Conservation (phyloP, 2,888 invertebrate species). For the Hipparchia sbordonii region DNA sequence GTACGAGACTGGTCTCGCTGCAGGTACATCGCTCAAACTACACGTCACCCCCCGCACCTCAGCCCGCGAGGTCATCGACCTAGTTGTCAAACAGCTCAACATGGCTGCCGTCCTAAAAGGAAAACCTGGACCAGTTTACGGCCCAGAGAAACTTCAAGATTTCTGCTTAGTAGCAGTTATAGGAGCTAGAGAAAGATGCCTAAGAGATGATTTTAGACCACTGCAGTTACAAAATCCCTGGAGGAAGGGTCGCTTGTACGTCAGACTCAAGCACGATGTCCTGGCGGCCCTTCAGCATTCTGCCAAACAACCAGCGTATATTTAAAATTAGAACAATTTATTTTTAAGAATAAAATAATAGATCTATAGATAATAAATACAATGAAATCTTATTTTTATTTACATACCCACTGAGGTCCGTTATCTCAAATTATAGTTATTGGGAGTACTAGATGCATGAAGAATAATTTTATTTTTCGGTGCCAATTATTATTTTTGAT, state of each 20-base stretch:
- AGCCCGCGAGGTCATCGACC: conserved; percentile 96
- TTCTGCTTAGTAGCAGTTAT: conserved; percentile 98
- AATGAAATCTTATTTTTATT: neutral
- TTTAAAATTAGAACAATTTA: conserved; percentile 60
- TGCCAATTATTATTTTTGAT: conserved; percentile 74
- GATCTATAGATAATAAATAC: conserved; percentile 17
- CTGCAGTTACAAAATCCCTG: conserved; percentile 97
- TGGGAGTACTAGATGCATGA: conserved; percentile 32
- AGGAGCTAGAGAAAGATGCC: conserved; percentile 95
- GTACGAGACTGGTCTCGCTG: conserved; percentile 96
- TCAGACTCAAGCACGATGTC: conserved; percentile 94
- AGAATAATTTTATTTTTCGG: conserved; percentile 61
- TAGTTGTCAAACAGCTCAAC: conserved; percentile 97
- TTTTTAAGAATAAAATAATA: conserved; percentile 33
- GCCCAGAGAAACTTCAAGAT: conserved; percentile 91
- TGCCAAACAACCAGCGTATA: conserved; percentile 89
- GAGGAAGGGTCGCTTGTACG: conserved; percentile 96
- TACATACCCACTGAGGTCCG: too few relatives aligned
- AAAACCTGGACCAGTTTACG: conserved; percentile 93
- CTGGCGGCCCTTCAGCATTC: conserved; percentile 94
- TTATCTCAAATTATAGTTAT: conserved; percentile 1
- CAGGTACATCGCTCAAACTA: conserved; percentile 95
- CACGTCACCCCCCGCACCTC: conserved; percentile 97
- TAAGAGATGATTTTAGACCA: conserved; percentile 97
- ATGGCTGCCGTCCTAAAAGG: conserved; percentile 94